Evolutionary conservation across 2,797 vertebrate genomes (phyloP).

Genomic region (Protonibea diacanthus): DNA sequence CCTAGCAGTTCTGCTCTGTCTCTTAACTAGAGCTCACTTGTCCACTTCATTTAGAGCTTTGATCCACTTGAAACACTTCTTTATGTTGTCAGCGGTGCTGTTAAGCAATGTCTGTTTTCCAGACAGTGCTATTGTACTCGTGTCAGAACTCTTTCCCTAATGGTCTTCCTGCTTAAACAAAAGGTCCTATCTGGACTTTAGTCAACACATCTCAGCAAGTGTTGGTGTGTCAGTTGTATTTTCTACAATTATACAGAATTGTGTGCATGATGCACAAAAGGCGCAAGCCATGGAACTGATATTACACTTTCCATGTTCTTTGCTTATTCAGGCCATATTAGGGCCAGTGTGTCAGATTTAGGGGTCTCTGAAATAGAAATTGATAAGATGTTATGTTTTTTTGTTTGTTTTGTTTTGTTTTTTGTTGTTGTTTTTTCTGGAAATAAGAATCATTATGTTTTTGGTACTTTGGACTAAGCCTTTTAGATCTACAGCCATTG

Average conservation of each 20-base stretch:
- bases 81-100: constrained; percentile 32
- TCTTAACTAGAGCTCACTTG: constrained; percentile 24
- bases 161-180: constrained; percentile 57
- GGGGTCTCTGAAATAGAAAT: too few species aligned
- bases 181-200: constrained; percentile 51
- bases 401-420: too few species aligned
- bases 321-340: not conserved
- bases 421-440: too few species aligned
- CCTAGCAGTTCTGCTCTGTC: not conserved
- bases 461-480: too few species aligned
- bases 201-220: constrained; percentile 57
- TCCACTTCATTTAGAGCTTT: constrained; percentile 50
- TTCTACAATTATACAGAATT: constrained; percentile 8
- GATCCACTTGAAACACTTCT: constrained; percentile 41
- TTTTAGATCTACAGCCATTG: too few species aligned
- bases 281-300: constrained; percentile 8
- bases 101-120: constrained; percentile 28
- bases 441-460: too few species aligned
- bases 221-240: constrained; percentile 41
- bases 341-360: too few species aligned
- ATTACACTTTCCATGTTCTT: not conserved
- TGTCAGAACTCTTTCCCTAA: constrained; percentile 44
- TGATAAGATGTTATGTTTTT: too few species aligned
- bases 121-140: constrained; percentile 46
- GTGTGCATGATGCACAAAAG: not conserved